A percentile compares a stretch with the other conserved stretches of the same genome.
phyloP scores from a whole-genome alignment of 2,113 vertebrate genomes.

The Atherinomorus stipes region DNA sequence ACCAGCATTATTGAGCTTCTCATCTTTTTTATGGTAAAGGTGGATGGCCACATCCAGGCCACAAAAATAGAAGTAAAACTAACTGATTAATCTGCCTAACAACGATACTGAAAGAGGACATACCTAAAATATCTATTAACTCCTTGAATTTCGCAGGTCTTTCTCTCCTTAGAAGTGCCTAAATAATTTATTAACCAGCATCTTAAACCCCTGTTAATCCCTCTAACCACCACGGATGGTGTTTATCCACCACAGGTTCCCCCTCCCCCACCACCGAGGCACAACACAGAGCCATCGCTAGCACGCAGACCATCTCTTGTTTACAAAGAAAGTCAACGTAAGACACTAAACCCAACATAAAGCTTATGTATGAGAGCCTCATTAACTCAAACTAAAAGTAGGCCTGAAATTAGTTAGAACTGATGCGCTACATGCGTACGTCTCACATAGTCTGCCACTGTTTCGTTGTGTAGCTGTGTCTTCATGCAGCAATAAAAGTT shows the following conservation, averaged over 20 bases:
- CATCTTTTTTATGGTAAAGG: constrained; percentile 27
- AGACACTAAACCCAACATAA: constrained; percentile 69
- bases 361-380: constrained; percentile 42
- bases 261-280: constrained; percentile 81
- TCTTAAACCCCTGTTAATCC: constrained; percentile 43
- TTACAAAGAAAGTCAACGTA: constrained; percentile 87
- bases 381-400: constrained; percentile 32
- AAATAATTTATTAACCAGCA: constrained; percentile 37
- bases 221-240: constrained; percentile 63
- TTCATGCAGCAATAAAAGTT: not conserved
- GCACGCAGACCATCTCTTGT: constrained; percentile 76
- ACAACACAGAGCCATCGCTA: constrained; percentile 79
- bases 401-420: not conserved
- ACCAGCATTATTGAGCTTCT: constrained; percentile 21
- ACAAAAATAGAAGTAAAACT: constrained; percentile 3
- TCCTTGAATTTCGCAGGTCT: constrained; percentile 20
- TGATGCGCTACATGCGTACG: constrained; percentile 27
- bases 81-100: not conserved
- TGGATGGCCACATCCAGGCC: constrained; percentile 10
- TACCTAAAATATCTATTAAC: constrained; percentile 26
- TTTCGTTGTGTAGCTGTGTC: constrained; percentile 29
- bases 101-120: constrained; percentile 9
- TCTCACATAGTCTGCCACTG: constrained; percentile 54
- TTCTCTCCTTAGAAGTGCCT: constrained; percentile 35
- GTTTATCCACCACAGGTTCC: constrained; percentile 77